A percentile compares a stretch with the other conserved stretches of the same genome.
These are phyloP conservation scores for Vidua chalybeata DNA, from an alignment of 2,113 vertebrate species.

Conservation along the genomic window DNA sequence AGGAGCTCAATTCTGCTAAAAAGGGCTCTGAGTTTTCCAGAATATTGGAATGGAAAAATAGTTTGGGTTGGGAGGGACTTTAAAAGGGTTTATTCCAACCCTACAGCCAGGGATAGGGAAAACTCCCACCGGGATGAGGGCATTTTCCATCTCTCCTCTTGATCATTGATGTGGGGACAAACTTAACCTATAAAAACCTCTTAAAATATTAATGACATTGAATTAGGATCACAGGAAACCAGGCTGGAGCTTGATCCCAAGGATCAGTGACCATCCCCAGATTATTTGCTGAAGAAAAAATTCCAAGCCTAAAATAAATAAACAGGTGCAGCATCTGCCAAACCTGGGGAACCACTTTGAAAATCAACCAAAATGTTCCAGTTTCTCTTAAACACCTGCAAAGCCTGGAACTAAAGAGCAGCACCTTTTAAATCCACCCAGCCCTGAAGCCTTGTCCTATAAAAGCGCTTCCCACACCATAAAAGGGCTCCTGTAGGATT, in stretches of 20 bases:
- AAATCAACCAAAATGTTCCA: neutral
- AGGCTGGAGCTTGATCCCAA: rapidly evolving
- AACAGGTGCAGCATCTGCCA: neutral
- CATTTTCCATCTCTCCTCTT: rapidly evolving
- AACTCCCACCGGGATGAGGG: neutral
- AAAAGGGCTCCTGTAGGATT: neutral
- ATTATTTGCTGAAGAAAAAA: neutral
- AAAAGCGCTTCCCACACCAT: neutral
- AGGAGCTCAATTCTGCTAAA: neutral
- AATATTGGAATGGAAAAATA: neutral
- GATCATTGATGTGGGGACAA: neutral
- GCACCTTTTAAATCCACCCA: neutral
- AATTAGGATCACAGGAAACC: neutral
- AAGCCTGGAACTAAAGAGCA: neutral
- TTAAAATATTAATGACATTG: rapidly evolving
- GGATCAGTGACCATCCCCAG: neutral
- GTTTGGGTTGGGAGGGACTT: neutral
- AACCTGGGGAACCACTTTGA: neutral
- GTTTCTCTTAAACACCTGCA: neutral
- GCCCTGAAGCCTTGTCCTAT: neutral
- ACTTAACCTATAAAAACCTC: neutral
- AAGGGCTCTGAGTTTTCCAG: rapidly evolving
- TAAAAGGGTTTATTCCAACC: neutral
- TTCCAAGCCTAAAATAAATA: neutral
- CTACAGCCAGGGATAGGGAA: neutral